phyloP scores from a whole-genome alignment of 2,797 vertebrate species.

The Choloepus didactylus region DNA sequence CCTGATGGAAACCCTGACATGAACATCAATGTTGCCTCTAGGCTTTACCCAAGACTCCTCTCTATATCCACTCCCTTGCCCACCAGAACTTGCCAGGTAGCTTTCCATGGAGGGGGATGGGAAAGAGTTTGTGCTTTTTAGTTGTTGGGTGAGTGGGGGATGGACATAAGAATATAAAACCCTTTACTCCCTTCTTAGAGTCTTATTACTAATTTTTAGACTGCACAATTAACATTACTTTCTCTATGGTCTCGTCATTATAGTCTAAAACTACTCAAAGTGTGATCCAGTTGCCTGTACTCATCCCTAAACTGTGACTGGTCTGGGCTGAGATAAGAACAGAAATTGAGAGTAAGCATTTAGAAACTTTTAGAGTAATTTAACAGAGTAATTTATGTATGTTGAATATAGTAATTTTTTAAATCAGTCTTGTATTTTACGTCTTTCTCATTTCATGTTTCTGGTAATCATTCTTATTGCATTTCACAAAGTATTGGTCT shows the following conservation, averaged over 20 bases:
- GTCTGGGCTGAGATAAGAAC: background rate
- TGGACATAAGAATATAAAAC: background rate
- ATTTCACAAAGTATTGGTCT: slow-evolving; percentile 47
- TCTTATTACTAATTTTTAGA: background rate
- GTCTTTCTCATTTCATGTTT: slow-evolving; percentile 4
- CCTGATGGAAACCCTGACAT: background rate
- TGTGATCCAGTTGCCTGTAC: background rate
- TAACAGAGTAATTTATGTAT: background rate
- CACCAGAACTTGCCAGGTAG: background rate
- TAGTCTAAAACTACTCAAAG: background rate
- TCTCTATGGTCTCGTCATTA: background rate
- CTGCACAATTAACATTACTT: slow-evolving; percentile 19
- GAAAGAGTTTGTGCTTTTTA: background rate
- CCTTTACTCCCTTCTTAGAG: background rate
- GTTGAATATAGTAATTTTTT: slow-evolving; percentile 8
- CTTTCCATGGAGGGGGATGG: background rate
- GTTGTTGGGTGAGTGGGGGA: background rate
- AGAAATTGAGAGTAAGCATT: too few relatives aligned
- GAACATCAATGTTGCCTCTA: background rate
- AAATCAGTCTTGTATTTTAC: slow-evolving; percentile 6
- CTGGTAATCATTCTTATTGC: background rate
- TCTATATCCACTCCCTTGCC: background rate
- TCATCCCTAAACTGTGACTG: background rate
- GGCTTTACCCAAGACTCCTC: background rate
- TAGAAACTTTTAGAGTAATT: background rate